A percentile compares a stretch with the other conserved stretches of the same genome.
phyloP scores from a whole-genome alignment of 2,888 invertebrate species.

The Tethea ocularis region DNA sequence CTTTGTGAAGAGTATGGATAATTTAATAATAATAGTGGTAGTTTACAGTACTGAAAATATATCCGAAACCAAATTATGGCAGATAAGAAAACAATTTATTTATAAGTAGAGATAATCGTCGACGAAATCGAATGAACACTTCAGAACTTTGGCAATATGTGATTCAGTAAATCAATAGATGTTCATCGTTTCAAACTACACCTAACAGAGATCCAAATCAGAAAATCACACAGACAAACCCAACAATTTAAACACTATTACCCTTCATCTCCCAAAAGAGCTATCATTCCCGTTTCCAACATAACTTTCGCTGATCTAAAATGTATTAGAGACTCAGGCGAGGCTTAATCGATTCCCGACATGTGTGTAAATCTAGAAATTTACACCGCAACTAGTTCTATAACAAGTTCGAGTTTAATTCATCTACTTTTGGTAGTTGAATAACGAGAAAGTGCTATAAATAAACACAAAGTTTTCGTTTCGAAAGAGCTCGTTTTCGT shows the following conservation, averaged over 20 bases:
- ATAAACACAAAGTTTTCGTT: background rate
- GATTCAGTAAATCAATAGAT: background rate
- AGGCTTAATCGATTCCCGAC: slow-evolving; percentile 39
- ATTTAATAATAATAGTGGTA: too few species aligned
- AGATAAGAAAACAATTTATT: too few species aligned
- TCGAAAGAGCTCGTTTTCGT: background rate
- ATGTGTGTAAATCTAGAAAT: slow-evolving; percentile 30
- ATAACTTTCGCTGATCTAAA: slow-evolving; percentile 38
- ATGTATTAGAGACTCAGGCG: slow-evolving; percentile 12
- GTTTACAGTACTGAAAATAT: too few species aligned
- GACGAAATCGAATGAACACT: background rate
- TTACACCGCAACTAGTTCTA: slow-evolving; percentile 15
- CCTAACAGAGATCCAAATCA: background rate
- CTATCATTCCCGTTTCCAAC: slow-evolving; percentile 32
- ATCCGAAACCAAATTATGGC: too few species aligned
- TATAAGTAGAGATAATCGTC: background rate
- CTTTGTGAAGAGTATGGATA: too few species aligned
- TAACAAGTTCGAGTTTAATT: slow-evolving; percentile 15
- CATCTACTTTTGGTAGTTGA: background rate
- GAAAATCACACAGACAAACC: slow-evolving; percentile 17
- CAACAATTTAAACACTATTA: slow-evolving; percentile 34
- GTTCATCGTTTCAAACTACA: background rate
- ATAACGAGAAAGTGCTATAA: background rate
- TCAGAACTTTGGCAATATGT: background rate
- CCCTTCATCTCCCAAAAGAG: slow-evolving; percentile 33